Base-by-base conservation (phyloP, 2,797 vertebrate species). In the Typhlichthys eigenmanni region DNA sequence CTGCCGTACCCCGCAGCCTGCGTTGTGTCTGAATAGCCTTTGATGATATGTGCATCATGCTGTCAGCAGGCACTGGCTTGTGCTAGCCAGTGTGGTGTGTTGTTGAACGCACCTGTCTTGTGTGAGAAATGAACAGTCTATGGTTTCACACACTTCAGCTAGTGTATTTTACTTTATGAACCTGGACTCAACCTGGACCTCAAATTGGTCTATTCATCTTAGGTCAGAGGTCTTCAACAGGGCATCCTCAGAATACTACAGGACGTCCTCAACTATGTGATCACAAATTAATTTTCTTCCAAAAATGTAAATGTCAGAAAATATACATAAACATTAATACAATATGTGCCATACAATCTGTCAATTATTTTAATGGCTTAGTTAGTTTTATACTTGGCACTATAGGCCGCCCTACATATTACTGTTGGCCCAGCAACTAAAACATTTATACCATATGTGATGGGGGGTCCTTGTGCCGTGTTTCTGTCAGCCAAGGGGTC, bases 1-100 rank as follows among this genome's bases (percentile, higher is more conserved):
- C 50, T 46, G 19, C 68, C 24, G 16, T 49, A 34, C 34, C 34
- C 47, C 52, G 53, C 64, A 66, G 68, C 45, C 24, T 47, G 51
- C 13, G 50, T 51, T 52, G 49, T 19, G 60, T 19, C 3, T 59
- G 16, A 58, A 43, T 19, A 45, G 32, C 46, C 16, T 48, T 24
- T 56, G 19, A 19, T 57, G n/a, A 69, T 67, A 71, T 17, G 14
- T 48, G 54, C 34, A 10, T 54, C n/a, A 61, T 52, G 17, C 17
- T 47, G 12, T 29, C n/a, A 53, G 43, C 8, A 4, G 12, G 3
- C 0, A 13, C 24, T 47, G 47, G 19, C 6, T 47, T 38, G 47
- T 17, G 46, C 19, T 6, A 5, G 53, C n/a, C 16, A 66, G 60
- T 34, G 32, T 61, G 54, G 17, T 29, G 13, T n/a, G 16, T 52